phyloP scores from a whole-genome alignment of 2,797 vertebrate genomes.

The Balearica regulorum region DNA sequence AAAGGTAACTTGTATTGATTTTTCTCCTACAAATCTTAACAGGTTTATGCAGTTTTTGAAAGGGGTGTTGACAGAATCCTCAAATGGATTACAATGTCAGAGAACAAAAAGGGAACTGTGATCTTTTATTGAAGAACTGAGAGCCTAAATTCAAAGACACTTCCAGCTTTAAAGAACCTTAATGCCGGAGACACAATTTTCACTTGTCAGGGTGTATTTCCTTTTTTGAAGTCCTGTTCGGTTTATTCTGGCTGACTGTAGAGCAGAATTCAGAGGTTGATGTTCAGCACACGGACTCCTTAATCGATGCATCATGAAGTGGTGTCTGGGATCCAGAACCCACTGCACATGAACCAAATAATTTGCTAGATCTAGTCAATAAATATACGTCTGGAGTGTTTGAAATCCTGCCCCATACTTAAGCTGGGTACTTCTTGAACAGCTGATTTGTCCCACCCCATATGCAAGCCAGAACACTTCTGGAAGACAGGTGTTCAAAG shows the following conservation, averaged over 20 bases:
- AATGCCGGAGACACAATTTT: background rate
- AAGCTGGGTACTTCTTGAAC: background rate
- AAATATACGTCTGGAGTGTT: background rate
- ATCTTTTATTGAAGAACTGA: conserved; percentile 27
- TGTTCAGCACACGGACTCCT: background rate
- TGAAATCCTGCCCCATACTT: background rate
- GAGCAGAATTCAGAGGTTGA: background rate
- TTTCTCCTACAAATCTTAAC: background rate
- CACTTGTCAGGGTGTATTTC: background rate
- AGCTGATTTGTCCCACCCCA: background rate
- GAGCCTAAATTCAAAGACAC: conserved; percentile 16
- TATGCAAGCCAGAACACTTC: background rate
- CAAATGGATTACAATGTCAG: conserved; percentile 6
- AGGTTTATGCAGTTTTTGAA: conserved; percentile 4
- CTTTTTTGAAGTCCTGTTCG: background rate
- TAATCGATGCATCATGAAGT: background rate
- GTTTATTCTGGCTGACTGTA: background rate
- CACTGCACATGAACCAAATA: background rate
- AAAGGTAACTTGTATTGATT: conserved; percentile 22
- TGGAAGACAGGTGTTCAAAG: background rate
- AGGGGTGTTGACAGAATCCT: conserved; percentile 26
- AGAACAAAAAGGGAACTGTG: conserved; percentile 30
- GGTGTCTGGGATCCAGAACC: background rate
- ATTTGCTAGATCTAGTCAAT: background rate
- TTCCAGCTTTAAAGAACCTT: background rate